phyloP scores from a whole-genome alignment of 2,888 invertebrate species.

The Sinodicranocentrus sp. region DNA sequence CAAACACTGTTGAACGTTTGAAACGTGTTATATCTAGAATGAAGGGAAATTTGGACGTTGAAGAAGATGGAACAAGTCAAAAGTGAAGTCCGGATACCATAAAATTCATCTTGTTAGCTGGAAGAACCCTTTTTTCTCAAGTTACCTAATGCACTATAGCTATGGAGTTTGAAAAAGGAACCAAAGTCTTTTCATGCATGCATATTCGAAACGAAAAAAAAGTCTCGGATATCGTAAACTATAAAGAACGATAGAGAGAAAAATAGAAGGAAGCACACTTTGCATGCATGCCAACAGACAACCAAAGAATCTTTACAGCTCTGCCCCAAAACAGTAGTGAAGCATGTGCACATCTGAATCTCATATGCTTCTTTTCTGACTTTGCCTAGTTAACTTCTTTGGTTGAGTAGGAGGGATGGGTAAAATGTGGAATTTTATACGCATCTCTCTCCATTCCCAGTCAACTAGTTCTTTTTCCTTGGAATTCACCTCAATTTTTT shows the following conservation, averaged over 20 bases:
- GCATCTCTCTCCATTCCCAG: neutral
- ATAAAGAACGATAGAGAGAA: neutral
- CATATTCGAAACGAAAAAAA: conserved; percentile 14
- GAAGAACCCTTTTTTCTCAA: conserved; percentile 32
- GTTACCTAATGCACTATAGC: conserved; percentile 24
- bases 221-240: conserved; percentile 23
- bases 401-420: neutral
- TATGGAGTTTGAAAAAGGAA: conserved; percentile 26
- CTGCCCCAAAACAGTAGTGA: neutral
- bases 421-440: conserved; percentile 32
- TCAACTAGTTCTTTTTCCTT: neutral
- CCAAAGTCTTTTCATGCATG: conserved; percentile 17
- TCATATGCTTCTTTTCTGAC: neutral
- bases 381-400: conserved; percentile 19
- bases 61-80: conserved; percentile 61
- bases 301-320: conserved; percentile 26
- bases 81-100: conserved; percentile 72
- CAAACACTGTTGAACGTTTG: conserved; percentile 19
- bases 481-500: conserved; percentile 38
- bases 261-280: conserved; percentile 17
- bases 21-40: conserved; percentile 9
- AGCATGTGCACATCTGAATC: conserved; percentile 31
- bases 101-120: conserved; percentile 71
- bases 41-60: conserved; percentile 46
- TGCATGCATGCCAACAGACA: conserved; percentile 53